Evolutionary conservation across 2,113 vertebrate species (phyloP).

Genomic region (Apteryx mantelli): DNA sequence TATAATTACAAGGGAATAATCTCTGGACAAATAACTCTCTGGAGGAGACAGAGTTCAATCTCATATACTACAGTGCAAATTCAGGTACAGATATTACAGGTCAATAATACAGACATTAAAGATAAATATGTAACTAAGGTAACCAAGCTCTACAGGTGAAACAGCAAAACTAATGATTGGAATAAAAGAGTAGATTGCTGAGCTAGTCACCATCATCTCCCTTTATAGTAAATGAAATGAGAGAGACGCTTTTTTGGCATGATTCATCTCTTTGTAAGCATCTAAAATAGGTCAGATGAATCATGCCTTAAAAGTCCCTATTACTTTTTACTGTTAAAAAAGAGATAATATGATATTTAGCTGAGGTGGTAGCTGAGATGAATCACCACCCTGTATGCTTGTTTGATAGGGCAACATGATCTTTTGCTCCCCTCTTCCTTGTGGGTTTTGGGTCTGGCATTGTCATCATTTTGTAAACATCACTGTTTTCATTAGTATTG

Average conservation of each 20-base stretch:
- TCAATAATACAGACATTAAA: neutral
- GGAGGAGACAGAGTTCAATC: neutral
- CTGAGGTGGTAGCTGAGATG: slow-evolving; percentile 1
- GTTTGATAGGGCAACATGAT: neutral
- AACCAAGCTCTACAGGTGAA: neutral
- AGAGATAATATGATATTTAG: neutral
- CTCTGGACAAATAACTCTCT: neutral
- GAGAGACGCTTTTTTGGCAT: neutral
- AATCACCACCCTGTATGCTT: neutral
- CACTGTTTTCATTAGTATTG: neutral
- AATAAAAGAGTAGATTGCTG: neutral
- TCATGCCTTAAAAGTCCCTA: slow-evolving; percentile 11
- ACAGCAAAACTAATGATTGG: neutral
- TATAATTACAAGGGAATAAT: neutral
- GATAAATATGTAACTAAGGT: neutral
- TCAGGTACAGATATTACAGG: neutral
- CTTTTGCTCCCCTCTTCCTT: neutral
- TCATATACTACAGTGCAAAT: neutral
- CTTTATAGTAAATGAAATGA: neutral
- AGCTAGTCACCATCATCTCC: neutral
- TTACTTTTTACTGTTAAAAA: neutral
- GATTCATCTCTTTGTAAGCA: slow-evolving; percentile 31
- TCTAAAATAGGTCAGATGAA: slow-evolving; percentile 27
- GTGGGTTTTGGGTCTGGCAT: neutral
- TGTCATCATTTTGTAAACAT: neutral